Evolutionary conservation across 2,888 invertebrate species (phyloP).

Genomic region (Himalopsyche japonica): DNA sequence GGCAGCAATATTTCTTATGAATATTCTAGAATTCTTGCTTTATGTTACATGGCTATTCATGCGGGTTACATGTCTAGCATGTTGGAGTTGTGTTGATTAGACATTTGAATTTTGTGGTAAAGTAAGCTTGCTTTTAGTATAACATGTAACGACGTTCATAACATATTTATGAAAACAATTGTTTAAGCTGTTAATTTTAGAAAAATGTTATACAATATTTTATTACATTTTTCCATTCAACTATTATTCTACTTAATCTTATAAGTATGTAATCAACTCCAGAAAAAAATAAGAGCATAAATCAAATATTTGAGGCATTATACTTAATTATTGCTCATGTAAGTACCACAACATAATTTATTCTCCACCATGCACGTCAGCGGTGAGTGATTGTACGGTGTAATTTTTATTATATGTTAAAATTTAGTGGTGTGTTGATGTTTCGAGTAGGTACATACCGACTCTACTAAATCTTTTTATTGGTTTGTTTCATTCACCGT

Average conservation of each 20-base stretch:
- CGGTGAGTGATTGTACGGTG: slow-evolving; percentile 19
- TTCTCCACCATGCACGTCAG: slow-evolving; percentile 1
- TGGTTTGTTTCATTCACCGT: slow-evolving; percentile 30
- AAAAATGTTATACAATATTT: too few relatives aligned
- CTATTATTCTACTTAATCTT: not conserved
- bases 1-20: too few relatives aligned
- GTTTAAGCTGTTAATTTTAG: too few relatives aligned
- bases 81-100: too few relatives aligned
- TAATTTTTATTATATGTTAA: slow-evolving; percentile 38
- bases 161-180: too few relatives aligned
- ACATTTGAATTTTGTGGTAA: too few relatives aligned
- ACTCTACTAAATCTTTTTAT: slow-evolving; percentile 32
- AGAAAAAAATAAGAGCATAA: not conserved
- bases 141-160: too few relatives aligned
- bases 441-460: not conserved
- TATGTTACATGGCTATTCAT: too few relatives aligned
- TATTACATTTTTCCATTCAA: too few relatives aligned
- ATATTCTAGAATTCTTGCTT: too few relatives aligned
- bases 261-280: not conserved
- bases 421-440: slow-evolving; percentile 35
- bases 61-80: too few relatives aligned
- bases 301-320: not conserved
- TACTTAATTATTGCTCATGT: not conserved
- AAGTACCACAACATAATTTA: not conserved
- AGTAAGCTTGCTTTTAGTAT: too few relatives aligned